Evolutionary conservation across 2,797 vertebrate species (phyloP), one percentile per base, ranked within the genome.

Genomic region (Chrysolophus pictus): DNA sequence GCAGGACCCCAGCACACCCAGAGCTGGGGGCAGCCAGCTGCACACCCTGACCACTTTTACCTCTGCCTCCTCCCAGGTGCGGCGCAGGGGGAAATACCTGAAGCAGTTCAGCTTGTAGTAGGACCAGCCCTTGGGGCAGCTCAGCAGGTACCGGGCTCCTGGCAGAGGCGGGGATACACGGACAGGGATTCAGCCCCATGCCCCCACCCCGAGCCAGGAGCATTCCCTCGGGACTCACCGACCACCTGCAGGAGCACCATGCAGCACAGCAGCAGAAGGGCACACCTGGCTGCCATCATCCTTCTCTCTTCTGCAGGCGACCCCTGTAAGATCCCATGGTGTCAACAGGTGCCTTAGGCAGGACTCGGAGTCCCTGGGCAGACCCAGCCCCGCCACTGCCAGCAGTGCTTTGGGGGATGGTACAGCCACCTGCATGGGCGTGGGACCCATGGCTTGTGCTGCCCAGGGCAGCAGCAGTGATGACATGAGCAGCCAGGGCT

Each of bases 41-140:
- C 0, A 2, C 11, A n/a, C 22, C 55, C 31, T 2, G 0, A 24
- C 0, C 5, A 13, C 5, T 5, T 96, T 97, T 92, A 98, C 97
- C 97, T 98, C 97, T 0, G 97, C 97, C 1, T 97, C 94, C 0
- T 96, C 74, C 97, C 97, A 98, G 51, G 2, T 97, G 73, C 0
- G 88, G 46, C 7, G 41, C 22, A 95, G 90, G 10, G 22, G 2
- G 82, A 97, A 97, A 78, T 97, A 97, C 14, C 59, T 96, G 13
- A 97, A 97, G 68, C 97, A 97, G 81, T 62, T 94, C 28, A 91
- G 73, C 11, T 33, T 89, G 73, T 96, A 83, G 86, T 96, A 97
- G 87, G 68, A 97, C 97, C 97, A 97, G 31, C 97, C 97, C 1
- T 23, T 0, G 4, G 94, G 91, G 46, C 97, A 97, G 70, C 91